phyloP scores from a whole-genome alignment of 2,888 invertebrate species.

The Cybosia mesomella region DNA sequence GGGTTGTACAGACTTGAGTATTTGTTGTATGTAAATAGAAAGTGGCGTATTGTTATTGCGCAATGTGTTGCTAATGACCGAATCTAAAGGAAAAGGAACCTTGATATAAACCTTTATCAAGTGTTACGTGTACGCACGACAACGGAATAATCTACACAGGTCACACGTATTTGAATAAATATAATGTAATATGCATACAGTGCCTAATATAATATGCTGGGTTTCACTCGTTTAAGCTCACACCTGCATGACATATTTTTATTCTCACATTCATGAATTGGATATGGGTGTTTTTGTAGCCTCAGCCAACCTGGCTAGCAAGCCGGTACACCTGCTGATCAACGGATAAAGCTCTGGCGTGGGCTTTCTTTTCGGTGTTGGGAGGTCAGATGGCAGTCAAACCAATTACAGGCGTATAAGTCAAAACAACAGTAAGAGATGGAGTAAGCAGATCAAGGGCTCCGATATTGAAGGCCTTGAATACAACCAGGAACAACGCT shows the following conservation, averaged over 20 bases:
- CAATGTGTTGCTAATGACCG: not conserved
- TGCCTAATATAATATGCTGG: not conserved
- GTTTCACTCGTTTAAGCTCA: not conserved
- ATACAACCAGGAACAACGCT: too few species aligned
- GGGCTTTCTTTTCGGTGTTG: too few species aligned
- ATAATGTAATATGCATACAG: constrained; percentile 27
- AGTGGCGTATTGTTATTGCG: not conserved
- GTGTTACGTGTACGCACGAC: not conserved
- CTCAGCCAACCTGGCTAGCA: too few species aligned
- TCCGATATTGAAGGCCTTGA: too few species aligned
- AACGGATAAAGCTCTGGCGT: too few species aligned
- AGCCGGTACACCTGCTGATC: too few species aligned
- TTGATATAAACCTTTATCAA: not conserved
- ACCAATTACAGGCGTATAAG: too few species aligned
- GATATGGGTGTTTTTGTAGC: too few species aligned
- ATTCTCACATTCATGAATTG: too few species aligned
- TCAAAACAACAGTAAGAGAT: too few species aligned
- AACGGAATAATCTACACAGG: not conserved
- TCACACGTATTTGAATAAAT: constrained; percentile 33
- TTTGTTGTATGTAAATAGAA: not conserved
- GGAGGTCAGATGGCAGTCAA: too few species aligned
- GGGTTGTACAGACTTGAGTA: not conserved
- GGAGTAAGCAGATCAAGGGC: too few species aligned
- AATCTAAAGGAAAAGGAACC: constrained; percentile 4
- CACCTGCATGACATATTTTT: not conserved